Percentiles rank a stretch among this genome's conserved stretches.
phyloP scores from a whole-genome alignment of 2,113 vertebrate genomes.

The Numida meleagris region DNA sequence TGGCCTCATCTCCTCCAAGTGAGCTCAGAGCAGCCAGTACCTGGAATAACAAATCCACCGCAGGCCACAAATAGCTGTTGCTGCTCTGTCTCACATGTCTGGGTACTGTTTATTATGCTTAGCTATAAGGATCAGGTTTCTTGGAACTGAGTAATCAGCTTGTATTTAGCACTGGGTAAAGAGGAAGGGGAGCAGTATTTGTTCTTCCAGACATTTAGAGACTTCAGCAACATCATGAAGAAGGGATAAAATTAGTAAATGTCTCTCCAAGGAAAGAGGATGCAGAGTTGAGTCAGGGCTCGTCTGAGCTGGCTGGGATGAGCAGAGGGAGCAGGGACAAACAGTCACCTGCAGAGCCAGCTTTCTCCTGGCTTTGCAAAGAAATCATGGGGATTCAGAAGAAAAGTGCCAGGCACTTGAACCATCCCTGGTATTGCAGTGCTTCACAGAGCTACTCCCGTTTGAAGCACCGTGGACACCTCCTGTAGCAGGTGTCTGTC shows the following conservation, averaged over 20 bases:
- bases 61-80: neutral
- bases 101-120: neutral
- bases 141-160: neutral
- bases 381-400: neutral
- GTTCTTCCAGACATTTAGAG: neutral
- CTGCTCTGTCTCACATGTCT: neutral
- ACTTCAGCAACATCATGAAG: neutral
- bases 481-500: neutral
- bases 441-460: accelerated
- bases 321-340: neutral
- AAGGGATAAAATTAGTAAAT: neutral
- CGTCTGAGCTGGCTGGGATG: neutral
- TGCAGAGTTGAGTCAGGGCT: neutral
- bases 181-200: neutral
- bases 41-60: neutral
- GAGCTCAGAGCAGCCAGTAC: neutral
- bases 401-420: neutral
- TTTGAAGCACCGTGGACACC: neutral
- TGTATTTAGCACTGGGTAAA: neutral
- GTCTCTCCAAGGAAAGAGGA: neutral
- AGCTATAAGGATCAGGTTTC: slow-evolving; percentile 14
- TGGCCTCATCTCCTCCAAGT: neutral
- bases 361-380: neutral
- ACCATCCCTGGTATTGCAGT: neutral
- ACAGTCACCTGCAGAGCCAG: neutral